Evolutionary conservation across 2,797 vertebrate genomes (phyloP), one percentile per base, ranked within the genome.

Genomic region (Myotis vivesi): DNA sequence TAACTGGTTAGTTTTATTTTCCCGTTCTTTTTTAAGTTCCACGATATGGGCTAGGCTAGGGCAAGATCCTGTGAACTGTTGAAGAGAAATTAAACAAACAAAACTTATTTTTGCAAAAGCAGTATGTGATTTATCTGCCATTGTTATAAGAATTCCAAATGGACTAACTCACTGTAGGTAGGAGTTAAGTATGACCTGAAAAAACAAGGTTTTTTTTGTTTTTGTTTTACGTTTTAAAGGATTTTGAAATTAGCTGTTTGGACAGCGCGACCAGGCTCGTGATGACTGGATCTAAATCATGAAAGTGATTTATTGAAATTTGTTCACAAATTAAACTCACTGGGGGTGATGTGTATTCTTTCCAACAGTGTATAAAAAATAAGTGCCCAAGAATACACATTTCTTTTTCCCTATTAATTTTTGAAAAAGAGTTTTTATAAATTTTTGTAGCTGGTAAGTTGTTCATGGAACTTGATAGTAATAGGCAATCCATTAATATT

Each of bases 211-310:
- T 72, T 95, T 62, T 94, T 94, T 94, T 79, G 73, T 87, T 92
- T 94, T 88, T 83, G 76, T 85, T 90, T 95, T 88, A 84, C 51
- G 33, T 87, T 94, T 95, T 85, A 92, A 36, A 83, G 41, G 4
- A 80, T 80, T 95, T 85, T 38, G 51, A 93, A 93, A 33, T 73
- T 20, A 89, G 33, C 68, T 86, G 16, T 77, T 89, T 73, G 28
- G 53, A 83, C 59, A 49, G 0, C 33, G 81, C 95, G 71, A 79
- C 22, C 79, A 83, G 38, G 36, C 82, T 95, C 49, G 19, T 84
- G 55, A 30, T 94, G 62, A 77, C 68, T 75, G 82, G 2, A 87
- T 46, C 73, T 73, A 80, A 93, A 62, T n/a, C 82, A 55, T 41
- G n/a, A 68, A 93, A 71, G 49, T 57, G 28, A 81, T 86, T 91